Evolutionary conservation across 2,888 invertebrate genomes (phyloP).

Genomic region (Neoscelio sp.): DNA sequence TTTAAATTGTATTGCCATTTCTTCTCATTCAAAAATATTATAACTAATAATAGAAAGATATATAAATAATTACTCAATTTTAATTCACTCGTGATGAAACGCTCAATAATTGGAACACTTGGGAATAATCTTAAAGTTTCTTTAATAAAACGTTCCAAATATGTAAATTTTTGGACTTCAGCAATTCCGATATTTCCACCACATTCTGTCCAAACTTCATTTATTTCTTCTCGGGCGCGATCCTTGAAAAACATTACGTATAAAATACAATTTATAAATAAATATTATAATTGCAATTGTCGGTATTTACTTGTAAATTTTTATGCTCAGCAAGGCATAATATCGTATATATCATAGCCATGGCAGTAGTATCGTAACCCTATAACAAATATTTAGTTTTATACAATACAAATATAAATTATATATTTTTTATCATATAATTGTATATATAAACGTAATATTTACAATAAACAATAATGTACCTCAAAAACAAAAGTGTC

Average conservation of each 20-base stretch:
- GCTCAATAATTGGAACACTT: constrained; percentile 6
- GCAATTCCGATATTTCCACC: constrained; percentile 2
- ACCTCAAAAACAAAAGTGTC: constrained; percentile 57
- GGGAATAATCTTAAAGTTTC: constrained; percentile 13
- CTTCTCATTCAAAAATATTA: too few species aligned
- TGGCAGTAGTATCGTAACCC: constrained; percentile 10
- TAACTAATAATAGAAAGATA: too few species aligned
- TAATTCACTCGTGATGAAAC: not conserved
- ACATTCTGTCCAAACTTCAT: not conserved
- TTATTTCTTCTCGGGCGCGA: constrained; percentile 2
- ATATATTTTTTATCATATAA: too few species aligned
- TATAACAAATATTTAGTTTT: too few species aligned
- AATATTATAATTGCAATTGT: not conserved
- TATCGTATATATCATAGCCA: not conserved
- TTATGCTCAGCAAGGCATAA: constrained; percentile 7
- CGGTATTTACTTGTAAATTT: constrained; percentile 4
- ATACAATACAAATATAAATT: too few species aligned
- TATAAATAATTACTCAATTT: constrained; percentile 5
- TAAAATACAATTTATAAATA: not conserved
- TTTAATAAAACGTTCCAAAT: constrained; percentile 16
- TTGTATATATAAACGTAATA: too few species aligned
- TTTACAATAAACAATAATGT: too few species aligned
- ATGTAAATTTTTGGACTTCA: not conserved
- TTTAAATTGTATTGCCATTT: too few species aligned
- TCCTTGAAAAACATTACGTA: not conserved